These are phyloP conservation scores for Drosophila kurseongensis DNA, from an alignment of 1,140 invertebrate genomes.

Conservation along the genomic window DNA sequence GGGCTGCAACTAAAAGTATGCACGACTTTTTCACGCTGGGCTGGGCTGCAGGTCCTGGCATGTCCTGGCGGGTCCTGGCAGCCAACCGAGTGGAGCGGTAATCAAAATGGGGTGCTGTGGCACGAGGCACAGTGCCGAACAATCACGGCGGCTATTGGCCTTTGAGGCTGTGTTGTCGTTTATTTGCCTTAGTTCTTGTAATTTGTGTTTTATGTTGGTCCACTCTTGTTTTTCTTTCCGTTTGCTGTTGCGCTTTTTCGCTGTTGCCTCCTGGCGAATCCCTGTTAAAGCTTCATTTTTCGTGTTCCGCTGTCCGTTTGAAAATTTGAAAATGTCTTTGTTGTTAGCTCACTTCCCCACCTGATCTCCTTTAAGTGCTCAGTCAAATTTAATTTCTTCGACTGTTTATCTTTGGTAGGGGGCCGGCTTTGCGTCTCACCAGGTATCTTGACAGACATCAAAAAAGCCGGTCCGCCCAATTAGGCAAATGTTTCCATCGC, in stretches of 20 bases:
- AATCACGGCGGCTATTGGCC: slow-evolving; percentile 68
- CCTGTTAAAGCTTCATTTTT: slow-evolving; percentile 68
- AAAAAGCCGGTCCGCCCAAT: slow-evolving; percentile 50
- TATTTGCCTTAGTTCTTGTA: slow-evolving; percentile 49
- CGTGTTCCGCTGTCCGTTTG: slow-evolving; percentile 52
- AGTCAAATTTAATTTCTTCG: slow-evolving; percentile 27
- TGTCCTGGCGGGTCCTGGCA: slow-evolving; percentile 18
- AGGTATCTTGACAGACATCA: slow-evolving; percentile 32
- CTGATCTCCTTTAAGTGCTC: neutral
- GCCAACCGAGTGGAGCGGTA: slow-evolving; percentile 1
- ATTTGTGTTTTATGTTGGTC: slow-evolving; percentile 46
- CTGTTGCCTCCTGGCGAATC: slow-evolving; percentile 59
- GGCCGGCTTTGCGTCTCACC: neutral
- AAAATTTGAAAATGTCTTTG: slow-evolving; percentile 74
- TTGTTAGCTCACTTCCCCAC: slow-evolving; percentile 15
- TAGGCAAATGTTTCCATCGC: slow-evolving; percentile 38
- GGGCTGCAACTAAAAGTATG: slow-evolving; percentile 72
- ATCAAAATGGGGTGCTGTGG: neutral
- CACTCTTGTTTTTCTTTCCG: slow-evolving; percentile 18
- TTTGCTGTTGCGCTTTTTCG: slow-evolving; percentile 46
- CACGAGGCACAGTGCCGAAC: slow-evolving; percentile 14
- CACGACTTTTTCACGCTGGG: slow-evolving; percentile 51
- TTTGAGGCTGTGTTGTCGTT: slow-evolving; percentile 55
- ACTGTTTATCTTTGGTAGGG: slow-evolving; percentile 36
- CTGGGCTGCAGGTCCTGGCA: slow-evolving; percentile 49